Percentiles rank a stretch among this genome's conserved stretches.
Conservation (phyloP, 2,888 invertebrate genomes). For the Ceraclea dissimilis region DNA sequence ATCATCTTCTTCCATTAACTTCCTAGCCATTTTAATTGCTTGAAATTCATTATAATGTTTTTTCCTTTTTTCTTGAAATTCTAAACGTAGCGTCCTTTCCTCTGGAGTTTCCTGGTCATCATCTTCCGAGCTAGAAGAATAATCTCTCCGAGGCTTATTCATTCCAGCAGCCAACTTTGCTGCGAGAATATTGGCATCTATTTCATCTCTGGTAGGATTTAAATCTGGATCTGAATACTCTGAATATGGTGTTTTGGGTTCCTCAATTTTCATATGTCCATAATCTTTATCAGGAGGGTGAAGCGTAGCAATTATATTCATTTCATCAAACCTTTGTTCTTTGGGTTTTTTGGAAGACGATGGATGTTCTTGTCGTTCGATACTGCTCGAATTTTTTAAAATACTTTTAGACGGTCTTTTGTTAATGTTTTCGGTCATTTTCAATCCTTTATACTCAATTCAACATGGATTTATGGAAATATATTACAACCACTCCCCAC, state of each 20-base stretch:
- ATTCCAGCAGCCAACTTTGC: constrained; percentile 58
- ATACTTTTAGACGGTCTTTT: constrained; percentile 86
- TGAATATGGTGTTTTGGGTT: constrained; percentile 89
- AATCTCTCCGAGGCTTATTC: constrained; percentile 42
- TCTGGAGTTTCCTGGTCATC: constrained; percentile 56
- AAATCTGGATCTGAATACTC: constrained; percentile 55
- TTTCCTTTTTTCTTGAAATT: constrained; percentile 90
- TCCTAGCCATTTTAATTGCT: constrained; percentile 85
- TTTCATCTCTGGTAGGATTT: constrained; percentile 49
- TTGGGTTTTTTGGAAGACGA: constrained; percentile 43
- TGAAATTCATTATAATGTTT: constrained; percentile 97
- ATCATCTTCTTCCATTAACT: constrained; percentile 84
- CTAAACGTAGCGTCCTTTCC: constrained; percentile 57
- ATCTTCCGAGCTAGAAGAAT: constrained; percentile 47
- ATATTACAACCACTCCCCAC: constrained; percentile 15
- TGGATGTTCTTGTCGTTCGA: constrained; percentile 59
- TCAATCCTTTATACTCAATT: constrained; percentile 17
- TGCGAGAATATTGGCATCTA: constrained; percentile 66
- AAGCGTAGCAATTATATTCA: constrained; percentile 96
- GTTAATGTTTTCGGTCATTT: constrained; percentile 70
- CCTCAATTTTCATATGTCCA: constrained; percentile 97
- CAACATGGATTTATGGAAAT: constrained; percentile 5
- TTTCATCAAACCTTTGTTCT: constrained; percentile 91
- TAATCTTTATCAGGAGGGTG: constrained; percentile 98
- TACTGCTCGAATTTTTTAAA: constrained; percentile 85